These are phyloP conservation scores for Psilanteris sp. DNA, from an alignment of 1,140 invertebrate genomes.

Conservation along the genomic window DNA sequence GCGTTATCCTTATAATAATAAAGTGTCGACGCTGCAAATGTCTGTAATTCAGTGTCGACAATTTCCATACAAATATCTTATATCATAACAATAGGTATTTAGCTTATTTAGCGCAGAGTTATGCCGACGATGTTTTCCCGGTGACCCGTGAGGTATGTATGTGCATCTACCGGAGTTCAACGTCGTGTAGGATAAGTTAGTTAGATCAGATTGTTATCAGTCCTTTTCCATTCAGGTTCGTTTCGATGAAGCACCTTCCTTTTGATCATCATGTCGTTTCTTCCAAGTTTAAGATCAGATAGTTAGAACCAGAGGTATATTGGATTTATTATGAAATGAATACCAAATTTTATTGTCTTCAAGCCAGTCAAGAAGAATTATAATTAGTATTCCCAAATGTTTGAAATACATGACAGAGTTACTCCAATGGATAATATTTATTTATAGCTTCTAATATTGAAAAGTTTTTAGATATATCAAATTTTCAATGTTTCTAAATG, in stretches of 20 bases:
- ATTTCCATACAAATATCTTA: constrained; percentile 68
- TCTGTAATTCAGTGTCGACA: constrained; percentile 63
- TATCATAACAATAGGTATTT: constrained; percentile 77
- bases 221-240: constrained; percentile 38
- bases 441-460: background rate
- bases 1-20: constrained; percentile 63
- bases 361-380: too few species aligned
- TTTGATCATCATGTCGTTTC: constrained; percentile 6
- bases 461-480: background rate
- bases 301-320: constrained; percentile 40
- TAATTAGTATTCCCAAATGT: too few species aligned
- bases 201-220: constrained; percentile 57
- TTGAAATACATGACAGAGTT: too few species aligned
- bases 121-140: constrained; percentile 64
- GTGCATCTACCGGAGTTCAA: constrained; percentile 72
- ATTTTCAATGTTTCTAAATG: background rate
- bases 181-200: constrained; percentile 71
- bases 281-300: constrained; percentile 15
- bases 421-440: constrained; percentile 1
- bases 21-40: constrained; percentile 59
- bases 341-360: too few species aligned
- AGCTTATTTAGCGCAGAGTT: constrained; percentile 76
- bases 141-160: constrained; percentile 77
- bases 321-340: background rate
- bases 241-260: constrained; percentile 15